phyloP scores from a whole-genome alignment of 2,113 vertebrate species.

The Gulo gulo region DNA sequence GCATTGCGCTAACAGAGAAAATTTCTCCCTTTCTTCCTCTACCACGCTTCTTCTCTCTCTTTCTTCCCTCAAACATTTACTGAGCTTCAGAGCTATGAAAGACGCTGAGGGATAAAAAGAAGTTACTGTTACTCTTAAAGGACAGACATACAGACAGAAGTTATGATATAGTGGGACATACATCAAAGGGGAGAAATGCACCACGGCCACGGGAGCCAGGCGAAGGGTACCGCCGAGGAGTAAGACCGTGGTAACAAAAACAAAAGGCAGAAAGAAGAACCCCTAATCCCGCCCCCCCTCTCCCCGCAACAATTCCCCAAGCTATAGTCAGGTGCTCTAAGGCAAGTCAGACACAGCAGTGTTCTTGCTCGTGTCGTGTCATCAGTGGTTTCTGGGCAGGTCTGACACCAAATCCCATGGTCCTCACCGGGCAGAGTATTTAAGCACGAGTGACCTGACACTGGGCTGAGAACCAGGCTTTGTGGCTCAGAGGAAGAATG shows the following conservation, averaged over 20 bases:
- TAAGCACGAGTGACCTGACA: neutral
- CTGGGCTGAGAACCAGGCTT: neutral
- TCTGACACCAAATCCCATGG: neutral
- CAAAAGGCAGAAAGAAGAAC: neutral
- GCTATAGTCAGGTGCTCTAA: neutral
- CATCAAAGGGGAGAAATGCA: neutral
- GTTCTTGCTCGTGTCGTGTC: neutral
- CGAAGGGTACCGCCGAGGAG: neutral
- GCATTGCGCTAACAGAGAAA: neutral
- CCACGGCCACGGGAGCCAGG: rapidly evolving
- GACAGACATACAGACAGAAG: neutral
- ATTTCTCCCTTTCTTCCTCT: neutral
- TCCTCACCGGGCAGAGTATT: neutral
- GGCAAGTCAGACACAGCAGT: neutral
- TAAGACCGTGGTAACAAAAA: neutral
- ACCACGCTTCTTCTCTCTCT: neutral
- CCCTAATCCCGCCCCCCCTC: too few relatives aligned
- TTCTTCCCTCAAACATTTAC: neutral
- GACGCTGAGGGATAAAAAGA: neutral
- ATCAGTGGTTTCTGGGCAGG: neutral
- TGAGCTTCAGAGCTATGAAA: neutral
- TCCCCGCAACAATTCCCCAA: too few relatives aligned
- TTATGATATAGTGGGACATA: neutral
- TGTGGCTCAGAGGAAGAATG: neutral
- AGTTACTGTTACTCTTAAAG: neutral